Percentiles rank a stretch among this genome's conserved stretches.
These are phyloP conservation scores for Drosophila watanabei DNA, from an alignment of 1,140 invertebrate genomes.

Conservation along the genomic window DNA sequence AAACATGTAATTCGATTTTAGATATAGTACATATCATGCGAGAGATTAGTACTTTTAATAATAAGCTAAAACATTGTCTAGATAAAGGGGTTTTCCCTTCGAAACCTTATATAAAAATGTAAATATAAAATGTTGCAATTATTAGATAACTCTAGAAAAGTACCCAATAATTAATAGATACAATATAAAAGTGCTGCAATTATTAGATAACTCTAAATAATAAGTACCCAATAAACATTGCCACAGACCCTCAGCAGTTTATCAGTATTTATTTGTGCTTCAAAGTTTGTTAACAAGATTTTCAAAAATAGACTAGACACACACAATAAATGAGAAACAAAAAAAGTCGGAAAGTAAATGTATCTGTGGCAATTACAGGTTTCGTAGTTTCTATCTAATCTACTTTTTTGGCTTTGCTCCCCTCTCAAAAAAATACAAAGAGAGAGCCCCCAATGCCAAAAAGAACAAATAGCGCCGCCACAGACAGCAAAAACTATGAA, in stretches of 20 bases:
- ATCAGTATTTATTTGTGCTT: conserved; percentile 17
- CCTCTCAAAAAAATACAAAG: conserved; percentile 26
- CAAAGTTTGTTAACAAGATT: conserved; percentile 26
- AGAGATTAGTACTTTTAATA: not conserved
- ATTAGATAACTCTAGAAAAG: no score
- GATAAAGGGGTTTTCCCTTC: not conserved
- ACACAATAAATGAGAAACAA: not conserved
- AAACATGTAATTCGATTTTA: conserved; percentile 1
- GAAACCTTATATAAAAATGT: not conserved
- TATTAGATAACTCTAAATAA: not conserved
- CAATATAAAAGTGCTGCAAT: not conserved
- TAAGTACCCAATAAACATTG: not conserved
- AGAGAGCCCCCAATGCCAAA: conserved; percentile 60
- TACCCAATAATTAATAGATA: not conserved
- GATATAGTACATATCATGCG: not conserved
- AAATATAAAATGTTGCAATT: no score
- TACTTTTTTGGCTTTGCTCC: conserved; percentile 54
- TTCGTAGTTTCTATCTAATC: conserved; percentile 64
- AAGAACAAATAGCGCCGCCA: conserved; percentile 46
- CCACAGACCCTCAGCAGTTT: not conserved
- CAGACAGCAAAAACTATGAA: conserved; percentile 28
- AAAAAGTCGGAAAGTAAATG: conserved; percentile 5
- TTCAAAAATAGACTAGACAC: conserved; percentile 22
- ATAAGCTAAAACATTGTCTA: not conserved
- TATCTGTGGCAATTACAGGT: conserved; percentile 24